Percentiles rank a stretch among this genome's conserved stretches.
Conservation (phyloP, 2,113 vertebrate genomes). For the Clarias batrachus region DNA sequence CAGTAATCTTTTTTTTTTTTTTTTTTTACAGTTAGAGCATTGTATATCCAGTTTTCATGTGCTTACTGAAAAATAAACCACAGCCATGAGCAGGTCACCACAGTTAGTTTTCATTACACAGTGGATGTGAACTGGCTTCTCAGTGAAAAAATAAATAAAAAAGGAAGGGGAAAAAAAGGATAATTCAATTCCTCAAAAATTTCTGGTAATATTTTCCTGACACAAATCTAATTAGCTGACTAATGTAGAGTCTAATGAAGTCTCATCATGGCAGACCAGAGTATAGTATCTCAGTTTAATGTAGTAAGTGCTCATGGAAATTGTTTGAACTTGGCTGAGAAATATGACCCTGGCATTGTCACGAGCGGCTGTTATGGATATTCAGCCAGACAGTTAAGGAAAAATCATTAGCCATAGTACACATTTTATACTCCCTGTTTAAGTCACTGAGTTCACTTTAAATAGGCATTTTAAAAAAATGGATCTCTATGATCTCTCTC, state of each 20-base stretch:
- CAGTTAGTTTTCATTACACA: constrained; percentile 41
- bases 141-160: constrained; percentile 34
- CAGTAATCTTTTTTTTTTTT: not conserved
- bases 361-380: constrained; percentile 38
- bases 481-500: too few relatives aligned
- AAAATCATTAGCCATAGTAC: constrained; percentile 27
- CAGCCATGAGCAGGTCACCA: constrained; percentile 45
- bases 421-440: not conserved
- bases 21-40: constrained; percentile 33
- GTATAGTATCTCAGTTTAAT: constrained; percentile 59
- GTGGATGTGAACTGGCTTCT: constrained; percentile 59
- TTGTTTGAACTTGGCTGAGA: constrained; percentile 49
- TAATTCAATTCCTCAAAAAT: constrained; percentile 77
- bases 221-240: constrained; percentile 60
- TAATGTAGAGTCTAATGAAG: constrained; percentile 55
- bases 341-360: constrained; percentile 41
- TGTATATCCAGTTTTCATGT: constrained; percentile 25
- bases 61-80: constrained; percentile 53
- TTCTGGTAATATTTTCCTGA: constrained; percentile 65
- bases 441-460: not conserved
- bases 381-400: constrained; percentile 2
- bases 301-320: constrained; percentile 56
- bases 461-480: not conserved
- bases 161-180: constrained; percentile 63
- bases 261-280: constrained; percentile 45